These are phyloP conservation scores for Melanerpes aurifrons DNA, from an alignment of 2,113 vertebrate species.

Conservation along the genomic window DNA sequence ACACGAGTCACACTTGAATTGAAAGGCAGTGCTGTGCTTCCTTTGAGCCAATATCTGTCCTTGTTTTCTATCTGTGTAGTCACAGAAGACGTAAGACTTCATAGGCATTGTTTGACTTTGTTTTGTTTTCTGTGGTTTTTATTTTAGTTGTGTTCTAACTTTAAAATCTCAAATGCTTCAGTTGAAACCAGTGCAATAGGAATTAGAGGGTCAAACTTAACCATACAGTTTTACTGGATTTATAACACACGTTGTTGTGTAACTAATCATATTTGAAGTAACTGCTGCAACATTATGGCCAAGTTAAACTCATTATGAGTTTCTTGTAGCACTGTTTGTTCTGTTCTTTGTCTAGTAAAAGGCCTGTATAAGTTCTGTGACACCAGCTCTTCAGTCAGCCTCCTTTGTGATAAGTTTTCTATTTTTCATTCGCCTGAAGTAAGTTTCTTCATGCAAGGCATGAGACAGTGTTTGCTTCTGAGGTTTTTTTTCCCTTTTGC, in stretches of 20 bases:
- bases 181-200: neutral
- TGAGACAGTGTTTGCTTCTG: neutral
- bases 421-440: neutral
- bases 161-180: neutral
- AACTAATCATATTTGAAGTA: neutral
- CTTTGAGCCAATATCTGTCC: neutral
- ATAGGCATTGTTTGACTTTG: neutral
- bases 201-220: neutral
- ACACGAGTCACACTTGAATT: neutral
- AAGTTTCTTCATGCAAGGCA: neutral
- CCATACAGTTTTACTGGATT: neutral
- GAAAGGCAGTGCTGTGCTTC: neutral
- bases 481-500: neutral
- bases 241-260: neutral
- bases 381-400: neutral
- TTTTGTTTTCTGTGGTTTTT: neutral
- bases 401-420: neutral
- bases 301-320: neutral
- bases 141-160: neutral
- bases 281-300: neutral
- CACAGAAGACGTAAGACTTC: neutral
- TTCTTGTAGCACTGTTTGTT: accelerated
- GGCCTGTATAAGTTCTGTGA: neutral
- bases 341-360: neutral
- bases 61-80: neutral